These are phyloP conservation scores for Hydractinia symbiolongicarpus DNA, from an alignment of 30 jellyfish, hydroid and myxozoan species.

Conservation along the genomic window DNA sequence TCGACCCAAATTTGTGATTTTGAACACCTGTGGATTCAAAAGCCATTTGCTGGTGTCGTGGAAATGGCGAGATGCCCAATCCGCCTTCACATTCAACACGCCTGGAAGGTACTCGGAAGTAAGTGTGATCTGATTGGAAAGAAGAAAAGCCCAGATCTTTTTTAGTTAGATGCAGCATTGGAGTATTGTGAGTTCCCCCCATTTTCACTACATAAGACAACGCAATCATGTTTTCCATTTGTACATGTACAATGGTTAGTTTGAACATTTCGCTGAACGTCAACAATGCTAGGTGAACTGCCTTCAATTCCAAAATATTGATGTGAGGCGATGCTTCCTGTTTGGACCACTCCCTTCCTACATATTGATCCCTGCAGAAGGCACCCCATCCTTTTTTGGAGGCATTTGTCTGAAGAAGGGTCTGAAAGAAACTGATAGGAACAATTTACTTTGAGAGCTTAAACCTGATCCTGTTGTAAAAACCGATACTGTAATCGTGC, in stretches of 20 bases:
- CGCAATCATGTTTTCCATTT: conserved; percentile 17
- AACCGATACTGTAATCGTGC: conserved; percentile 1
- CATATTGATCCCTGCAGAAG: not conserved
- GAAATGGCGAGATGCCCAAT: conserved; percentile 30
- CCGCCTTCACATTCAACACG: conserved; percentile 28
- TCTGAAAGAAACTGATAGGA: not conserved
- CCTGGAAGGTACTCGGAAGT: conserved; percentile 37
- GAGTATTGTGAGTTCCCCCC: conserved; percentile 8
- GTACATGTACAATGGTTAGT: not conserved
- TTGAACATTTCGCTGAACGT: not conserved
- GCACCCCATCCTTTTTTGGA: conserved; percentile 28
- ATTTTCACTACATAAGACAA: not conserved
- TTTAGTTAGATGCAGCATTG: not conserved
- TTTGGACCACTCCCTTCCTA: conserved; percentile 5
- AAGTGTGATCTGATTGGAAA: conserved; percentile 40
- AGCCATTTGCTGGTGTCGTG: conserved; percentile 37
- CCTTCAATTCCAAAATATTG: conserved; percentile 21
- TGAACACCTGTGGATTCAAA: conserved; percentile 23
- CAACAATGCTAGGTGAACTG: conserved; percentile 8
- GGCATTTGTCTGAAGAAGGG: conserved; percentile 3
- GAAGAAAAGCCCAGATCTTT: conserved; percentile 25
- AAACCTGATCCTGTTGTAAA: not conserved
- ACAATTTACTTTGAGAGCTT: not conserved
- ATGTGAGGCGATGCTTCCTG: conserved; percentile 17
- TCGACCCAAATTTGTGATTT: conserved; percentile 10